A percentile compares a stretch with the other conserved stretches of the same genome.
phyloP scores from a whole-genome alignment of 2,113 vertebrate genomes.

The Ictidomys tridecemlineatus region DNA sequence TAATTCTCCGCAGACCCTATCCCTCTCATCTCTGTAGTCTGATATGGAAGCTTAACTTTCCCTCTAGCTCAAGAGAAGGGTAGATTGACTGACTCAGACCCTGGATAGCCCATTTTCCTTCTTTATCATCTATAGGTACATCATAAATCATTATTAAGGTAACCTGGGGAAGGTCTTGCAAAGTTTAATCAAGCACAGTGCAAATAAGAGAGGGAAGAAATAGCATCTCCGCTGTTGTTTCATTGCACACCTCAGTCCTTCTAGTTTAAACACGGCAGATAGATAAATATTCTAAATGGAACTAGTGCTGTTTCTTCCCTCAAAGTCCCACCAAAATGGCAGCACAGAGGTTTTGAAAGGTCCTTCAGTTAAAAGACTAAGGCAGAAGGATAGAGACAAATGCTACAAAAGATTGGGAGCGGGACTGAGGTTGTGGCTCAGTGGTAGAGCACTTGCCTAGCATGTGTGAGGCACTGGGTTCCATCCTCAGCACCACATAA shows the following conservation, averaged over 20 bases:
- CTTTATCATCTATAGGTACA: neutral
- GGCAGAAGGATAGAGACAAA: neutral
- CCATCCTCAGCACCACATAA: too few relatives aligned
- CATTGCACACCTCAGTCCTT: neutral
- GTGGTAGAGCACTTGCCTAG: too few relatives aligned
- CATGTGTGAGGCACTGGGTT: too few relatives aligned
- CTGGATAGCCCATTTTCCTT: neutral
- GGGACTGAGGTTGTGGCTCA: too few relatives aligned
- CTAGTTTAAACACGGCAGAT: neutral
- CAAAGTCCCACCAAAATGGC: neutral
- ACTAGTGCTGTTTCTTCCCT: neutral
- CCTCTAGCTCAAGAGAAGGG: neutral
- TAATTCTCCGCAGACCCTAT: neutral
- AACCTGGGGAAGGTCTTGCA: neutral
- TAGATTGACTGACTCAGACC: neutral
- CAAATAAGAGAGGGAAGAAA: neutral
- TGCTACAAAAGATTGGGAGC: neutral
- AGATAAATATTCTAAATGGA: neutral
- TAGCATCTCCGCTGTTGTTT: neutral
- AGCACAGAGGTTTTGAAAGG: neutral
- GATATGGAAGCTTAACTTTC: neutral
- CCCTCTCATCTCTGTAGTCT: neutral
- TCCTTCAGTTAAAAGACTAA: neutral
- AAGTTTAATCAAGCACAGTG: constrained; percentile 1
- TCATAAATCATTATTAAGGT: neutral